Evolutionary conservation across 1,140 invertebrate species (phyloP), one percentile per base, ranked within the genome.

Genomic region (Drosophila bocki): DNA sequence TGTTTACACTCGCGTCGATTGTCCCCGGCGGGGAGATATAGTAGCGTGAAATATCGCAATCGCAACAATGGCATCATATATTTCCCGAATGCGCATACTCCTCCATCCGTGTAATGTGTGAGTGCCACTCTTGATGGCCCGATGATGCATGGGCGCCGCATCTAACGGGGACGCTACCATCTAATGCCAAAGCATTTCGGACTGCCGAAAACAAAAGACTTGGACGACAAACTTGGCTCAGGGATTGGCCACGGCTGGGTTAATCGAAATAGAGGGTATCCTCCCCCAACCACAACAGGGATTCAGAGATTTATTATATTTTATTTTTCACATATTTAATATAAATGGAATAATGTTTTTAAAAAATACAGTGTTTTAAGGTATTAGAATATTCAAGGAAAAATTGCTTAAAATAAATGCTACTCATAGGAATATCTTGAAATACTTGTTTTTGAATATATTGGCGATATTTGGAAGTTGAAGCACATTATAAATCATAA

Each of bases 41-140:
- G 80, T 29, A 82, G 80, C 75, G 68, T 80, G 64, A 88, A 86
- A 88, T 88, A 75, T 60, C 60, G 68, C 80, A 88, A 75, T 60
- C 60, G 68, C 80, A 88, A 87, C 84, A 87, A 87, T 87, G 85
- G 84, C 54, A 45, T 77, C 83, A 87, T 87, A 83, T 87, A 88
- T 87, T 85, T 85, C 37, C 62, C 78, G 44, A 86, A 69, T 56
- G 53, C 53, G 35, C 35, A 56, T 63, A 88, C 83, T 87, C 84
- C 80, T 88, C 80, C 84, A 80, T 71, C 57, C 64, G 37, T 59
- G 61, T 47, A 70, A 81, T 76, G 45, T 61, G 60, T 57, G 57
- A 75, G 58, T 76, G 48, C 61, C 37, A 67, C 26, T 33, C 54
- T 59, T 44, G 67, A 68, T 56, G 44, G 47, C 48, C 54, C 41